These are phyloP conservation scores for Pao palembangensis DNA, from an alignment of 2,113 vertebrate genomes.

Conservation along the genomic window DNA sequence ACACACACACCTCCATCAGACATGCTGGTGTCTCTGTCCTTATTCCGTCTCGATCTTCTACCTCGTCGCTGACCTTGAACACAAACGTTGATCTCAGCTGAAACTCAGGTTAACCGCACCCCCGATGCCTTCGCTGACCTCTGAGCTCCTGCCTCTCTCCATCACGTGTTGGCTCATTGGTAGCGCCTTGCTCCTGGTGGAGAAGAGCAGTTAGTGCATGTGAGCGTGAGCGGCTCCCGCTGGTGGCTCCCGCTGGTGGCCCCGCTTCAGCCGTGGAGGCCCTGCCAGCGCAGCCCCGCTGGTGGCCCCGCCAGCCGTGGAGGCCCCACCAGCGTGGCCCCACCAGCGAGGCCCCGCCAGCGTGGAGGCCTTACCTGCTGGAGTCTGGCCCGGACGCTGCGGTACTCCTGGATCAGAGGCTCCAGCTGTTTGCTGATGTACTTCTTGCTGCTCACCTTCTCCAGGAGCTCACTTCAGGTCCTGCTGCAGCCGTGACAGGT, in stretches of 20 bases:
- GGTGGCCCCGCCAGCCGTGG: too few species aligned
- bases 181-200: slow-evolving; percentile 84
- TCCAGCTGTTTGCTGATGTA: slow-evolving; percentile 95
- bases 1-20: slow-evolving; percentile 84
- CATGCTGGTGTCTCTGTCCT: slow-evolving; percentile 97
- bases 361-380: slow-evolving; percentile 80
- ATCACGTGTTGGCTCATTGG: slow-evolving; percentile 87
- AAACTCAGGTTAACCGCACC: too few species aligned
- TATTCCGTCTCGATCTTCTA: slow-evolving; percentile 96
- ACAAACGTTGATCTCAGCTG: not conserved
- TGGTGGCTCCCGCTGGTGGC: too few species aligned
- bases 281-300: too few species aligned
- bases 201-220: not conserved
- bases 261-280: too few species aligned
- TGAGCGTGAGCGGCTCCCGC: not conserved
- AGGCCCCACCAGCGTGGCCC: too few species aligned
- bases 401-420: slow-evolving; percentile 86
- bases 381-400: slow-evolving; percentile 84
- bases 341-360: too few species aligned
- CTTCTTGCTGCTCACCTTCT: slow-evolving; percentile 95
- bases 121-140: slow-evolving; percentile 74
- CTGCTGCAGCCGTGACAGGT: slow-evolving; percentile 89
- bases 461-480: slow-evolving; percentile 89
- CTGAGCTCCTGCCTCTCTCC: slow-evolving; percentile 84
- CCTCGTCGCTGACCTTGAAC: slow-evolving; percentile 88